These are phyloP conservation scores for Caenorhabditis wallacei DNA, from an alignment of 2,888 invertebrate genomes.

Conservation along the genomic window DNA sequence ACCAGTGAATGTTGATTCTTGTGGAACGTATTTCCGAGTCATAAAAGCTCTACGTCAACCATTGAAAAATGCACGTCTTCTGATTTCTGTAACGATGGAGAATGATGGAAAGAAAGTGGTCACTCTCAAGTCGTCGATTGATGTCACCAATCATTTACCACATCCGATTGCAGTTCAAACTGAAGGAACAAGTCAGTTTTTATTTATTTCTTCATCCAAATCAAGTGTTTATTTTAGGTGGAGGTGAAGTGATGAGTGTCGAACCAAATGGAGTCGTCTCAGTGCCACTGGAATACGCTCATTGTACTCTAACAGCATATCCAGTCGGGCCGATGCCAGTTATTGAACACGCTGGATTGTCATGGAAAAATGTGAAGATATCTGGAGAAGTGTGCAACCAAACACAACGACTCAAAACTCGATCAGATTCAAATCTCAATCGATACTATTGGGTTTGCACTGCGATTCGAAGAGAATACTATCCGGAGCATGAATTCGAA, in stretches of 20 bases:
- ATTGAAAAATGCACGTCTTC: constrained; percentile 88
- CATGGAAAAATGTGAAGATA: constrained; percentile 65
- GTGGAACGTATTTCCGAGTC: constrained; percentile 91
- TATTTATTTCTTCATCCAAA: too few species aligned
- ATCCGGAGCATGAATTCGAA: constrained; percentile 85
- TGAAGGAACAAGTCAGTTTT: constrained; percentile 58
- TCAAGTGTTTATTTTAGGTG: constrained; percentile 37
- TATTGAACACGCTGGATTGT: constrained; percentile 61
- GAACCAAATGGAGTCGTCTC: constrained; percentile 62
- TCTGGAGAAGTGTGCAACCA: constrained; percentile 67
- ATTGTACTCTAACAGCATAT: constrained; percentile 52
- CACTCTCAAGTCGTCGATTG: constrained; percentile 93
- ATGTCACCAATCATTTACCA: constrained; percentile 85
- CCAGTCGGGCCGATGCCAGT: constrained; percentile 62
- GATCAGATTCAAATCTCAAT: constrained; percentile 46
- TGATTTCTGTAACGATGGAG: constrained; percentile 93
- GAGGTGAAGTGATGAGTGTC: constrained; percentile 54
- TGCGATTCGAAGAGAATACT: constrained; percentile 87
- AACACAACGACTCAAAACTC: constrained; percentile 64
- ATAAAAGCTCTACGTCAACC: constrained; percentile 77
- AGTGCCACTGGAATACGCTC: constrained; percentile 61
- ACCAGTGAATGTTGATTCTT: constrained; percentile 95
- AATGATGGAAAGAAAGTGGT: constrained; percentile 95
- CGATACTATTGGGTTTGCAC: constrained; percentile 88
- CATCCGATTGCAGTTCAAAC: constrained; percentile 71